Percentiles rank a stretch among this genome's conserved stretches.
Conservation (phyloP, 2,113 vertebrate genomes). For the Megaceryle maxima region DNA sequence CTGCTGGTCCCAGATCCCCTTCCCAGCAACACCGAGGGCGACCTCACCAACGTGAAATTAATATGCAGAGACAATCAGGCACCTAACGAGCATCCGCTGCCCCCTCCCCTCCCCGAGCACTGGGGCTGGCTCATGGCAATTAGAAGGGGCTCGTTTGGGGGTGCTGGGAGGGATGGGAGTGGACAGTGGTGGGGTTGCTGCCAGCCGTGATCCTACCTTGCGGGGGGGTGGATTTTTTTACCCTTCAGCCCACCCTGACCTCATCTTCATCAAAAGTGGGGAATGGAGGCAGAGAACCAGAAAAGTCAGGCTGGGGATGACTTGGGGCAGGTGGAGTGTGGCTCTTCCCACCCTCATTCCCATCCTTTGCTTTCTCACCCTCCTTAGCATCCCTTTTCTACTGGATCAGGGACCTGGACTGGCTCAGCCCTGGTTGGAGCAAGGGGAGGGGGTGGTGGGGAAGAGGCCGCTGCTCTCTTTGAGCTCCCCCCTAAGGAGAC, state of each 20-base stretch:
- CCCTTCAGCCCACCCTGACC: background rate
- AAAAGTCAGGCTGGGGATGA: background rate
- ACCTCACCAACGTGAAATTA: background rate
- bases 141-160: background rate
- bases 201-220: fast-evolving
- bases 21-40: background rate
- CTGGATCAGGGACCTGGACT: fast-evolving
- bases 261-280: background rate
- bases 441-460: background rate
- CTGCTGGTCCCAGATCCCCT: background rate
- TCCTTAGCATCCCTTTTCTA: background rate
- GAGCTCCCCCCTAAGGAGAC: background rate
- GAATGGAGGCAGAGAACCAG: background rate
- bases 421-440: background rate
- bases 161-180: background rate
- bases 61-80: background rate
- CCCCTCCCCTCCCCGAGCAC: fast-evolving
- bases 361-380: background rate
- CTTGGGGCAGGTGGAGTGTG: background rate
- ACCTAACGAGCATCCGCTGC: fast-evolving
- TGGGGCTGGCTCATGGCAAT: fast-evolving
- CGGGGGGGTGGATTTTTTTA: background rate
- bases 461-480: background rate
- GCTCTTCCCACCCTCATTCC: background rate
- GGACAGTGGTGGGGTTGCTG: too few relatives aligned